Percentiles rank a stretch among this genome's conserved stretches.
Conservation (phyloP, 2,797 vertebrate genomes). For the Apogon talboti region DNA sequence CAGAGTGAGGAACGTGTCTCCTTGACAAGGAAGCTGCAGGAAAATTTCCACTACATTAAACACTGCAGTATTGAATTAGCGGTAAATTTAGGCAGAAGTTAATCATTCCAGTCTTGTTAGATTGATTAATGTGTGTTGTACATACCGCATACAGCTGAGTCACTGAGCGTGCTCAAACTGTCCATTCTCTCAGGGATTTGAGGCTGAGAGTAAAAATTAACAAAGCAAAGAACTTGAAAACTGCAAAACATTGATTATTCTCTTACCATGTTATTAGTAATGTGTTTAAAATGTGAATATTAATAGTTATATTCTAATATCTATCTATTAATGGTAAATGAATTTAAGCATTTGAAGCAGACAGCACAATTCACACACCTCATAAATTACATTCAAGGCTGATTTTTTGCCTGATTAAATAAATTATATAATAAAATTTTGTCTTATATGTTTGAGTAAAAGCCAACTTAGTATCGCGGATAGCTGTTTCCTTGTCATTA, state of each 20-base stretch:
- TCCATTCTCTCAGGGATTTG: constrained; percentile 86
- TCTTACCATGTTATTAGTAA: background rate
- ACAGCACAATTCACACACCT: background rate
- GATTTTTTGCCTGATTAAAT: no score
- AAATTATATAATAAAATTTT: no score
- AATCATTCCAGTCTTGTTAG: constrained; percentile 8
- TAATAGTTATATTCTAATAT: background rate
- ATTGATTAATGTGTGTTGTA: constrained; percentile 25
- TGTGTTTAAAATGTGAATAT: background rate
- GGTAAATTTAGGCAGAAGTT: constrained; percentile 7
- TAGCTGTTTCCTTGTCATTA: no score
- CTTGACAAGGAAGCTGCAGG: constrained; percentile 76
- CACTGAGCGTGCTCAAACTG: constrained; percentile 76
- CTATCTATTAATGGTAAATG: no score
- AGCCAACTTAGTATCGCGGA: no score
- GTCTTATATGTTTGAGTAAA: no score
- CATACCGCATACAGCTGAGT: constrained; percentile 80
- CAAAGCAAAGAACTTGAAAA: constrained; percentile 21
- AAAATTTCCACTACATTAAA: constrained; percentile 36
- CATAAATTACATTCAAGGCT: background rate
- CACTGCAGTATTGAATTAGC: constrained; percentile 9
- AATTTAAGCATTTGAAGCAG: background rate
- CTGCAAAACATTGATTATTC: constrained; percentile 13
- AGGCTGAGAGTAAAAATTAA: constrained; percentile 73
- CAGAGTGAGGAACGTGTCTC: constrained; percentile 80